Conservation (phyloP, 2,797 vertebrate genomes). For the Trachurus trachurus region DNA sequence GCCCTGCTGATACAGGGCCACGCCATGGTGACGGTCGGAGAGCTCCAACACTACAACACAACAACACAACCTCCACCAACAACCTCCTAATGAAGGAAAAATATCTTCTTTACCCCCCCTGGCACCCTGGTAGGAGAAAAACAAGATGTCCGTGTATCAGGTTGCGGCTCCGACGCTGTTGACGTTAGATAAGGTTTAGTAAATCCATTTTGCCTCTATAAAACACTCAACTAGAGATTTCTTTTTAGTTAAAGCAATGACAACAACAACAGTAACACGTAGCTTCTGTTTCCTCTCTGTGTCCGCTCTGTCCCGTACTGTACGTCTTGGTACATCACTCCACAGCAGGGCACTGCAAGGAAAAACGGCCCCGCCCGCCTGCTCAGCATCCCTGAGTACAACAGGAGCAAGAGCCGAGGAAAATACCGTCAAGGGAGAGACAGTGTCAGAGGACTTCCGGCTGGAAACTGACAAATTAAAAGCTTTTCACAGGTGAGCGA, state of each 20-base stretch:
- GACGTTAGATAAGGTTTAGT: constrained; percentile 37
- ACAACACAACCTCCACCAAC: constrained; percentile 1
- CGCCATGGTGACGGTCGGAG: constrained; percentile 87
- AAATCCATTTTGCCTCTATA: constrained; percentile 58
- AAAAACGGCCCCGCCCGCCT: constrained; percentile 81
- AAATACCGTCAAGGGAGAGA: constrained; percentile 55
- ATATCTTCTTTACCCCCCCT: constrained; percentile 12
- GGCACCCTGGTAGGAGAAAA: constrained; percentile 21
- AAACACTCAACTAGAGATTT: background rate
- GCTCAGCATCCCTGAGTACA: constrained; percentile 79
- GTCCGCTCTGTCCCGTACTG: constrained; percentile 50
- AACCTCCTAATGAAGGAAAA: background rate
- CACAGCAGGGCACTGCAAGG: constrained; percentile 68
- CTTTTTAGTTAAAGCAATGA: background rate
- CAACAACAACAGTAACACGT: background rate
- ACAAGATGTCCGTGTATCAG: constrained; percentile 75
- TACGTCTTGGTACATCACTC: constrained; percentile 67
- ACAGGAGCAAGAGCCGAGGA: constrained; percentile 1
- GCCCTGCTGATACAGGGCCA: constrained; percentile 99
- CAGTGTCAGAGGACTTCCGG: constrained; percentile 20
- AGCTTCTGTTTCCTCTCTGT: constrained; percentile 3
- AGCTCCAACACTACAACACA: too few relatives aligned
- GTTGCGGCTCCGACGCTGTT: constrained; percentile 17
- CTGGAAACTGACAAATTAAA: background rate
- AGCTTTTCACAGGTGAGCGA: rapidly evolving